Evolutionary conservation across 2,888 invertebrate species (phyloP).

Genomic region (Sussaba pulchella): DNA sequence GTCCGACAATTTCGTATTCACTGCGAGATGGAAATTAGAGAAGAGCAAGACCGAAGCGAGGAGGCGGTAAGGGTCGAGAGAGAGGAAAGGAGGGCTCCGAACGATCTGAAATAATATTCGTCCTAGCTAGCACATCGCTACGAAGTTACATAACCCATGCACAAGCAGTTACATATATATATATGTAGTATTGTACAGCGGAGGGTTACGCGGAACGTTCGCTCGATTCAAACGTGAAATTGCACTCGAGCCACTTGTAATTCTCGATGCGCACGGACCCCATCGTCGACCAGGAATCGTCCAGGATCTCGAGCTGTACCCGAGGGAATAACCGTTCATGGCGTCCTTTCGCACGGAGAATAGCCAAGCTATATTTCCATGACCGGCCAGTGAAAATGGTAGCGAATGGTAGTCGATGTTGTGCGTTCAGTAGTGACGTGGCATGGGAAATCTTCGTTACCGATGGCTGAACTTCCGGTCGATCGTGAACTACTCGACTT

Average conservation of each 20-base stretch:
- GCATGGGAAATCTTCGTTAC: constrained; percentile 22
- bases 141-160: constrained; percentile 47
- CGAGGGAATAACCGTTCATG: constrained; percentile 48
- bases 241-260: constrained; percentile 67
- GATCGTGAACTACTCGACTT: constrained; percentile 18
- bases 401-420: too few species aligned
- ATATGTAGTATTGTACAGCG: constrained; percentile 26
- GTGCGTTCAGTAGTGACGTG: too few species aligned
- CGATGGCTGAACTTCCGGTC: background rate
- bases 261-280: constrained; percentile 64
- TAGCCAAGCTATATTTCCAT: constrained; percentile 25
- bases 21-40: constrained; percentile 60
- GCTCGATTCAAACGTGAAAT: constrained; percentile 64
- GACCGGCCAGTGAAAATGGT: constrained; percentile 3
- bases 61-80: too few species aligned
- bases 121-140: constrained; percentile 49
- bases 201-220: constrained; percentile 29
- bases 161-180: constrained; percentile 14
- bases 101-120: constrained; percentile 64
- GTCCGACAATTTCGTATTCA: constrained; percentile 57
- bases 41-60: constrained; percentile 65
- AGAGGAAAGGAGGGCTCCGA: constrained; percentile 38
- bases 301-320: constrained; percentile 36
- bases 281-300: constrained; percentile 61
- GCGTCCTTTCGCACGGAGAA: constrained; percentile 32